Evolutionary conservation across 2,797 vertebrate genomes (phyloP).

Genomic region (Acanthiza pusilla): DNA sequence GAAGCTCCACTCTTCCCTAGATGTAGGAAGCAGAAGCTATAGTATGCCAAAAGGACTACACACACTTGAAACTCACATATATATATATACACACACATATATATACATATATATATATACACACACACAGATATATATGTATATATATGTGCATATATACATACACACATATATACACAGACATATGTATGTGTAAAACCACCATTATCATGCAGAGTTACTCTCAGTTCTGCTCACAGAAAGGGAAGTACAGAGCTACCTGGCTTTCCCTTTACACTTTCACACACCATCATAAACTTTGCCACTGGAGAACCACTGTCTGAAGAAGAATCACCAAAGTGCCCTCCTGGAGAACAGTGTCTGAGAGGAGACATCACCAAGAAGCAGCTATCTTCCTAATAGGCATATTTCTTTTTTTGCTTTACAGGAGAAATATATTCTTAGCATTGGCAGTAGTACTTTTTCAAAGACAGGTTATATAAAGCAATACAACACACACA

Average conservation of each 20-base stretch:
- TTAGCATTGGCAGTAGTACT: slow-evolving; percentile 3
- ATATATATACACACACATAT: no score
- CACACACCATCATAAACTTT: background rate
- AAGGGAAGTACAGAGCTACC: background rate
- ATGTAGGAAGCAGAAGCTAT: background rate
- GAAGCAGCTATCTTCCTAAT: background rate
- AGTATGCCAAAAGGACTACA: background rate
- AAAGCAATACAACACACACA: slow-evolving; percentile 36
- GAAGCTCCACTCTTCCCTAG: background rate
- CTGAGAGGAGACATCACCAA: background rate
- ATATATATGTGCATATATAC: background rate
- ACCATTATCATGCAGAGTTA: background rate
- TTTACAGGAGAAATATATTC: background rate
- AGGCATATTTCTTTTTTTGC: background rate
- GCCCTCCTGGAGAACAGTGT: background rate
- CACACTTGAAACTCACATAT: background rate
- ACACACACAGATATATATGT: no score
- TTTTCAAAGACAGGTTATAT: slow-evolving; percentile 44
- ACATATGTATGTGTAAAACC: background rate
- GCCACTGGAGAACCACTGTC: background rate
- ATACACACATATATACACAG: background rate
- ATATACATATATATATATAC: background rate
- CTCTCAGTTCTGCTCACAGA: background rate
- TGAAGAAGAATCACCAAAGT: background rate
- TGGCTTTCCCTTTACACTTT: background rate